These are phyloP conservation scores for Lithobates pipiens DNA, from an alignment of 2,797 vertebrate species.

Conservation along the genomic window DNA sequence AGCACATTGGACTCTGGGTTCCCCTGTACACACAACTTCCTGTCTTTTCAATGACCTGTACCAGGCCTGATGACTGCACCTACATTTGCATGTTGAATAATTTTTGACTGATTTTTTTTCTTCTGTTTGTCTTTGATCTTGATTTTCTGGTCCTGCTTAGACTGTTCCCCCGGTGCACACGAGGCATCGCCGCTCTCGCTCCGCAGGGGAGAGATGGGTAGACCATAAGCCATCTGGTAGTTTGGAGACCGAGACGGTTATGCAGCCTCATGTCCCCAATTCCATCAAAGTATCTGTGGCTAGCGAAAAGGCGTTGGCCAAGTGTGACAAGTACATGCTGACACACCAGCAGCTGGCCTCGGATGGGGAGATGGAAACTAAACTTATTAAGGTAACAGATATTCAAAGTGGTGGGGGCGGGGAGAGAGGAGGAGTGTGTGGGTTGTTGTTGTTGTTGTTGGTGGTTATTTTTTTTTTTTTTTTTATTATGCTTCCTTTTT, in stretches of 20 bases:
- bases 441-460: no score
- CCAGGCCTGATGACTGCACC: slow-evolving; percentile 66
- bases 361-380: slow-evolving; percentile 93
- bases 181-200: slow-evolving; percentile 86
- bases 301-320: slow-evolving; percentile 89
- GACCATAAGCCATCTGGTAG: slow-evolving; percentile 90
- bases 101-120: slow-evolving; percentile 63
- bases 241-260: slow-evolving; percentile 88
- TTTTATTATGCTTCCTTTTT: no score
- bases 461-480: no score
- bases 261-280: slow-evolving; percentile 90
- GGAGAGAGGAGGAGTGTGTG: not conserved
- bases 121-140: slow-evolving; percentile 66
- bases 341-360: slow-evolving; percentile 96
- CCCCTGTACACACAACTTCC: not conserved
- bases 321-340: slow-evolving; percentile 94
- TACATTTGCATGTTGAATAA: slow-evolving; percentile 34
- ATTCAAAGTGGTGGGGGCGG: not conserved
- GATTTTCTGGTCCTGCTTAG: slow-evolving; percentile 78
- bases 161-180: slow-evolving; percentile 77
- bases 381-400: slow-evolving; percentile 90
- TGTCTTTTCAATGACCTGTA: not conserved
- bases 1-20: no score
- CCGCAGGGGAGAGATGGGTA: slow-evolving; percentile 94
- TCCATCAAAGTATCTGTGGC: slow-evolving; percentile 89